Evolutionary conservation across 2,113 vertebrate species (phyloP).

Genomic region (Erythrolamprus reginae): DNA sequence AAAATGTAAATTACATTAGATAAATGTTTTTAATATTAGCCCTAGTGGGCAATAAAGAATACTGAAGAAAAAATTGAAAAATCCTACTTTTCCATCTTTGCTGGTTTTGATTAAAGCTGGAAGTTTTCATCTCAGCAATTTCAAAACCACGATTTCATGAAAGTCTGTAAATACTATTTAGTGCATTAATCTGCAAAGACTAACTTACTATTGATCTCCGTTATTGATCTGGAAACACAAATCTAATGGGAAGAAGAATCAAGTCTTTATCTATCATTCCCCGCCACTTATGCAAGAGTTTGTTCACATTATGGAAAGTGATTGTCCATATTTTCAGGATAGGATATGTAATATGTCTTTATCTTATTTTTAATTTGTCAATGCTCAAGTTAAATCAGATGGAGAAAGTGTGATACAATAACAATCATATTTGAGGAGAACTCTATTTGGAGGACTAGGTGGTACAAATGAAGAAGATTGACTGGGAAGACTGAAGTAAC

Average conservation of each 20-base stretch:
- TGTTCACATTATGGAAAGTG: background rate
- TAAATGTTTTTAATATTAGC: slow-evolving; percentile 33
- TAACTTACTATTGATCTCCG: background rate
- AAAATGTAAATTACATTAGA: slow-evolving; percentile 31
- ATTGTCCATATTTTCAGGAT: background rate
- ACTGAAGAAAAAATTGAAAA: background rate
- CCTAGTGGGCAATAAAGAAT: slow-evolving; percentile 16
- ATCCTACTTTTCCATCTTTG: background rate
- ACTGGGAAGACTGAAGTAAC: background rate
- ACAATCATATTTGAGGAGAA: background rate
- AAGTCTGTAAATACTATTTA: background rate
- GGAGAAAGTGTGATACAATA: background rate
- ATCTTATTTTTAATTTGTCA: background rate
- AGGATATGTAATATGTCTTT: background rate
- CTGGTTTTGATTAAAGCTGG: background rate
- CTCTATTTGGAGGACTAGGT: background rate
- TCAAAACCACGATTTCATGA: background rate
- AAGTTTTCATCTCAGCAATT: background rate
- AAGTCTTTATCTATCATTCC: background rate
- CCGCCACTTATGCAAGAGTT: background rate
- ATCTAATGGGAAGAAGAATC: background rate
- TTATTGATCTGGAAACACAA: background rate
- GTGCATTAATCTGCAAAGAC: background rate
- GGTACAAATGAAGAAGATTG: background rate
- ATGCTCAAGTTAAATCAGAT: background rate